A percentile compares a stretch with the other conserved stretches of the same genome.
Conservation (phyloP, 92 coral and sea anemone genomes). For the Porites evermanni region DNA sequence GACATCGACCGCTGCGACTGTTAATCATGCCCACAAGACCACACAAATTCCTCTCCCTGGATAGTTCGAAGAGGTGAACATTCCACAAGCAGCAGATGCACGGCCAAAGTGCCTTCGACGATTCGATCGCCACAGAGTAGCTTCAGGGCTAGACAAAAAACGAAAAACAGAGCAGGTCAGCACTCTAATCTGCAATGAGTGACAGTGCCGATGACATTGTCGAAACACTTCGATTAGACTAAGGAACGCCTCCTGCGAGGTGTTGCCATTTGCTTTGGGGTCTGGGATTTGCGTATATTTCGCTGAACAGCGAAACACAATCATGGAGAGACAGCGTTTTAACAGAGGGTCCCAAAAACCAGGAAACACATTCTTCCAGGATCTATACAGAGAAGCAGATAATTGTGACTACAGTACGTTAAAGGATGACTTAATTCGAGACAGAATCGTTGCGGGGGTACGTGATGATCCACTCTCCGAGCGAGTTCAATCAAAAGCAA, state of each 20-base stretch:
- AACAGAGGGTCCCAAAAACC: constrained; percentile 57
- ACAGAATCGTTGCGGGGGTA: constrained; percentile 66
- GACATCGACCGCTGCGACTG: not conserved
- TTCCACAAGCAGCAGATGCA: constrained; percentile 58
- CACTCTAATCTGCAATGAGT: constrained; percentile 56
- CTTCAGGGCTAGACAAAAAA: constrained; percentile 66
- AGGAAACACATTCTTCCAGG: constrained; percentile 66
- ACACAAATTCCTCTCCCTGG: constrained; percentile 36
- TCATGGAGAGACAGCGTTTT: constrained; percentile 57
- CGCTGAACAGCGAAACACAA: constrained; percentile 56
- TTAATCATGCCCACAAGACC: constrained; percentile 15
- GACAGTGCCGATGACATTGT: constrained; percentile 82
- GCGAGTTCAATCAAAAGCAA: constrained; percentile 55
- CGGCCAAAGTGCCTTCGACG: constrained; percentile 81
- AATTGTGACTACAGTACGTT: constrained; percentile 62
- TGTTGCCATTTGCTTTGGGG: not conserved
- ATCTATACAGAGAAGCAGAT: constrained; percentile 49
- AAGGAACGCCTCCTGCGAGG: constrained; percentile 67
- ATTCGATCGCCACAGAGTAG: constrained; percentile 64
- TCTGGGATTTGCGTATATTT: constrained; percentile 7
- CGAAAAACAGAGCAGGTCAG: constrained; percentile 67
- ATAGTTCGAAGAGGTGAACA: constrained; percentile 34
- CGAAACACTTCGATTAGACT: constrained; percentile 58
- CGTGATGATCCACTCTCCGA: constrained; percentile 64
- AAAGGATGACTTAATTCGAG: constrained; percentile 42